Evolutionary conservation across 2,888 invertebrate species (phyloP), one percentile per base, ranked within the genome.

Genomic region (Cotesia congregata): DNA sequence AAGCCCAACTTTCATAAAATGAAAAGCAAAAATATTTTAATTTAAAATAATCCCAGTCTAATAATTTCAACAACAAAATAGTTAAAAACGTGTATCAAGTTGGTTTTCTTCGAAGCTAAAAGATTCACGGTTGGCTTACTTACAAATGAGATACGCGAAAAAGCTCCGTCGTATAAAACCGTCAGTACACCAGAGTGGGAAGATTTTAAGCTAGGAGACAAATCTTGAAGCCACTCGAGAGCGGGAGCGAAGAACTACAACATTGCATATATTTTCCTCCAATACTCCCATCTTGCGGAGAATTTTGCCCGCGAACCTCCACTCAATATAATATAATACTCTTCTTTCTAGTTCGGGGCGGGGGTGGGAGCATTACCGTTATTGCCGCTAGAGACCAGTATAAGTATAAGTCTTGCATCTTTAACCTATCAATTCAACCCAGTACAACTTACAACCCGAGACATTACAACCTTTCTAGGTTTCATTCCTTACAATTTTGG

Each of bases 321-420:
- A 30, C 17, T 30, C 30, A 30, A 30, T 30, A 30, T 30, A 30
- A 30, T 30, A 30, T 30, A 30, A 30, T 30, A 30, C 30, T 7
- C 50, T 4, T 50, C 50, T 7, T 50, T 50, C 12, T 50, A 30
- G 30, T 3, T 30, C 3, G 30, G 3, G 30, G 3, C 3, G 30
- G 30, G 30, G 2, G 30, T 30, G 38, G n/a, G 67, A 70, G 67
- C 59, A 75, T 70, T 75, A 70, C 39, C 64, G 65, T 75, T 75
- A 75, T 75, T 75, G 69, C 65, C 59, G 41, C 7, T 12, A 39
- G 64, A 39, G 39, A 61, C 15, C 50, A 69, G 62, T 75, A 67
- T 76, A 72, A 69, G 62, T 75, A 67, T 76, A 72, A 76, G 67
- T 76, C 72, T 72, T 72, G 67, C 71, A 71, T 71, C 67, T 76